Conservation (phyloP, 2,113 vertebrate genomes). For the Vidua chalybeata region DNA sequence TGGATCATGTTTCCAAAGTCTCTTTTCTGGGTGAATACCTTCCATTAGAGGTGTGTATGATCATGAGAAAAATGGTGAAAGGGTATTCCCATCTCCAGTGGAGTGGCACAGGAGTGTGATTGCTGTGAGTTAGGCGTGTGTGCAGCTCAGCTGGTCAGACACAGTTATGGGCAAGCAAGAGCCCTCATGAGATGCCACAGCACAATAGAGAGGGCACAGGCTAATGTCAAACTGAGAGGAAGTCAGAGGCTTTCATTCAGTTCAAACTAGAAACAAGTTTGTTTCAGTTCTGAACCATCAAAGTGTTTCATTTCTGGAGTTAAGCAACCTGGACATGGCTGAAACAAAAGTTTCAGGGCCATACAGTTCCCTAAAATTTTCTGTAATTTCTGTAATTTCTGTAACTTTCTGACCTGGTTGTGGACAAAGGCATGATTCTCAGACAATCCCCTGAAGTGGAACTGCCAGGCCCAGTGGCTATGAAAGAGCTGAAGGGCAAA, state of each 20-base stretch:
- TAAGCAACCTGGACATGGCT: background rate
- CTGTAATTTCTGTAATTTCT: background rate
- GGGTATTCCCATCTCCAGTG: background rate
- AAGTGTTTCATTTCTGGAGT: background rate
- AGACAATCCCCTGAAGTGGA: background rate
- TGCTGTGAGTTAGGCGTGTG: background rate
- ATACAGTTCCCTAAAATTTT: background rate
- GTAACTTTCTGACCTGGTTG: background rate
- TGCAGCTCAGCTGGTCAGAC: background rate
- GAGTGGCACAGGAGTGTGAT: rapidly evolving
- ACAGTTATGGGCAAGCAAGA: background rate
- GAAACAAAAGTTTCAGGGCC: background rate
- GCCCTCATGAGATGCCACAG: background rate
- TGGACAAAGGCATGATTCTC: background rate
- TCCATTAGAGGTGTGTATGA: background rate
- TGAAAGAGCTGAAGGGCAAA: background rate
- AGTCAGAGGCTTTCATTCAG: background rate
- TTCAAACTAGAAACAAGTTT: background rate
- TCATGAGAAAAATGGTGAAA: background rate
- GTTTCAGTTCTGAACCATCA: background rate
- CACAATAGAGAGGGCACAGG: background rate
- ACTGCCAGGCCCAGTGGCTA: background rate
- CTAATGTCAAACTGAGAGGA: background rate
- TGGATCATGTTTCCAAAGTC: background rate
- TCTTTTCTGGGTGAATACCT: background rate